Evolutionary conservation across 2,797 vertebrate species (phyloP).

Genomic region (Falco concolor): DNA sequence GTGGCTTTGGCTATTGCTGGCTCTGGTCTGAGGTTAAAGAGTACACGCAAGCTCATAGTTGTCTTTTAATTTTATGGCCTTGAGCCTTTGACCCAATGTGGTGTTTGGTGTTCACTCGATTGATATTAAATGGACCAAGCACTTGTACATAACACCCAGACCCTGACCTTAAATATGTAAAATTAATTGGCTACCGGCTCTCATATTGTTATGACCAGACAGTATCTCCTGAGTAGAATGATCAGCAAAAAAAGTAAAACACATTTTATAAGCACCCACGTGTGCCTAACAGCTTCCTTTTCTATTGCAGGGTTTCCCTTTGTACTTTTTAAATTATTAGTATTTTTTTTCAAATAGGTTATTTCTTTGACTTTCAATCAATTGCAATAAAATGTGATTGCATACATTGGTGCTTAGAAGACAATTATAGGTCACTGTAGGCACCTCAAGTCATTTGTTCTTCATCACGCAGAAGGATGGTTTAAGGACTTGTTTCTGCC

Average conservation of each 20-base stretch:
- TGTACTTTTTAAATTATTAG: background rate
- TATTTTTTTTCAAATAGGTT: conserved; percentile 8
- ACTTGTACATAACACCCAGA: conserved; percentile 32
- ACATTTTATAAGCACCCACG: background rate
- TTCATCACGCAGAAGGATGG: conserved; percentile 58
- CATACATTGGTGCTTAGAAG: conserved; percentile 48
- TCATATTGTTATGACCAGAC: conserved; percentile 48
- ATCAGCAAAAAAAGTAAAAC: background rate
- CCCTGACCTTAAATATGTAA: conserved; percentile 64
- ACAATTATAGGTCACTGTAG: conserved; percentile 64
- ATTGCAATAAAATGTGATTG: conserved; percentile 62
- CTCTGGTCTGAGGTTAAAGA: conserved; percentile 45
- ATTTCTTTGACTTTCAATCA: conserved; percentile 54
- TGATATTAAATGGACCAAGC: conserved; percentile 55
- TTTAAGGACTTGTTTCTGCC: conserved; percentile 71
- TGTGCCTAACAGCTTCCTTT: conserved; percentile 24
- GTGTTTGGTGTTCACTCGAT: conserved; percentile 41
- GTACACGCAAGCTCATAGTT: conserved; percentile 6
- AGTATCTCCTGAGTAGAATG: conserved; percentile 4
- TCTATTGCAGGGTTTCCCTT: background rate
- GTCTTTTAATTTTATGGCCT: conserved; percentile 67
- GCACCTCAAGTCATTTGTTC: conserved; percentile 65
- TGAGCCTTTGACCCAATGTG: conserved; percentile 62
- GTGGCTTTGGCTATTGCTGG: background rate
- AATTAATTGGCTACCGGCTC: conserved; percentile 50